These are phyloP conservation scores for Glossophaga mutica DNA, from an alignment of 2,797 vertebrate genomes.

Conservation along the genomic window DNA sequence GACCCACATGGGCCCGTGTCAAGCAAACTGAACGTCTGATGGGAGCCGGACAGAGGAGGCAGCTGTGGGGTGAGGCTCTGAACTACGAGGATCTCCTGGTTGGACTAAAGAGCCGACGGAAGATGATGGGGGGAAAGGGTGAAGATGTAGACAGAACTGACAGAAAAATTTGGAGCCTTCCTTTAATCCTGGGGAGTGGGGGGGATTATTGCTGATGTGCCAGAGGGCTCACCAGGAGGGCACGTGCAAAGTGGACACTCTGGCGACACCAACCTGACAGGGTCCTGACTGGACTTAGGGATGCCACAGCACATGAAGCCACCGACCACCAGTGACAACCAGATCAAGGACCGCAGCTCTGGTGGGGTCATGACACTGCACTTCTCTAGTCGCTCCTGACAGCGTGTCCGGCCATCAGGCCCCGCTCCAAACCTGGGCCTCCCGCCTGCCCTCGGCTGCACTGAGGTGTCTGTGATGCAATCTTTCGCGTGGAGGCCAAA, in stretches of 20 bases:
- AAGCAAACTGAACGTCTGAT: neutral
- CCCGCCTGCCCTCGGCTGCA: neutral
- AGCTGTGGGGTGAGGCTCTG: neutral
- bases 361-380: rapidly evolving
- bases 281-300: neutral
- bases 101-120: neutral
- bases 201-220: rapidly evolving
- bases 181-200: rapidly evolving
- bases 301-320: neutral
- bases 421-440: too few species aligned
- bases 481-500: neutral
- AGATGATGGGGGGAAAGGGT: neutral
- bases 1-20: rapidly evolving
- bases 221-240: neutral
- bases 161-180: neutral
- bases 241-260: neutral
- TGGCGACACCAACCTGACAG: neutral
- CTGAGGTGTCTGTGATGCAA: neutral
- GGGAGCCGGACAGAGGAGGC: rapidly evolving
- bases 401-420: rapidly evolving
- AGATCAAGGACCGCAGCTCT: too few species aligned
- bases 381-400: neutral
- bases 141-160: rapidly evolving
- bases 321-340: neutral
- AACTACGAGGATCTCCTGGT: neutral